A percentile compares a stretch with the other conserved stretches of the same genome.
phyloP scores from a whole-genome alignment of 1,140 invertebrate species.

The Bombus soroeensis region DNA sequence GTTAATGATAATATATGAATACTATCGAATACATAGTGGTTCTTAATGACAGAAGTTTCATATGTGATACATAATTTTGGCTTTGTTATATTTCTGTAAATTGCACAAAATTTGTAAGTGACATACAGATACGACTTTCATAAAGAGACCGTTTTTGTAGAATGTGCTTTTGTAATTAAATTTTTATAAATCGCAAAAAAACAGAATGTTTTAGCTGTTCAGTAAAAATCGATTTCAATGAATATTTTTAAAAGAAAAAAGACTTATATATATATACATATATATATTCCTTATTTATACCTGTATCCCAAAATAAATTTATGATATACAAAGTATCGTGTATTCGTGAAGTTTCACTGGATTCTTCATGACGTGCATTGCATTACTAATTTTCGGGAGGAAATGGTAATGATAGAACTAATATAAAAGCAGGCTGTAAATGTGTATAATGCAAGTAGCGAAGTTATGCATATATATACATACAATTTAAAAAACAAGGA shows the following conservation, averaged over 20 bases:
- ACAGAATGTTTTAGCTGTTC: slow-evolving; percentile 7
- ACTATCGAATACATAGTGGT: slow-evolving; percentile 38
- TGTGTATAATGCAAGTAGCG: slow-evolving; percentile 41
- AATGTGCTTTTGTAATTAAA: slow-evolving; percentile 64
- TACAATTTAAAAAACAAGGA: slow-evolving; percentile 13
- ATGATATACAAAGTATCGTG: not conserved
- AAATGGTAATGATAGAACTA: slow-evolving; percentile 41
- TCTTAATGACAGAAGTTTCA: slow-evolving; percentile 25
- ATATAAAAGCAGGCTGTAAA: slow-evolving; percentile 41
- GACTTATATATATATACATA: not conserved
- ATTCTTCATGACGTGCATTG: slow-evolving; percentile 38
- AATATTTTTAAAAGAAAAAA: slow-evolving; percentile 10
- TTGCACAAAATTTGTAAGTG: slow-evolving; percentile 62
- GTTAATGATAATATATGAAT: slow-evolving; percentile 33
- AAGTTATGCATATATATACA: slow-evolving; percentile 24
- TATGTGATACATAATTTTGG: slow-evolving; percentile 51
- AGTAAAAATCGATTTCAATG: slow-evolving; percentile 15
- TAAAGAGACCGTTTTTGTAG: slow-evolving; percentile 47
- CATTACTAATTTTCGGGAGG: slow-evolving; percentile 25
- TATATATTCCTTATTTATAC: slow-evolving; percentile 5
- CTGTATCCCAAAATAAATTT: not conserved
- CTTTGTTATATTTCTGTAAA: slow-evolving; percentile 54
- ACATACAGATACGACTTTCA: slow-evolving; percentile 37
- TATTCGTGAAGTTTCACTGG: slow-evolving; percentile 51
- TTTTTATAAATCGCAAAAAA: slow-evolving; percentile 60